Evolutionary conservation across 92 coral and sea anemone genomes (phyloP).

Genomic region (Porites cylindrica): DNA sequence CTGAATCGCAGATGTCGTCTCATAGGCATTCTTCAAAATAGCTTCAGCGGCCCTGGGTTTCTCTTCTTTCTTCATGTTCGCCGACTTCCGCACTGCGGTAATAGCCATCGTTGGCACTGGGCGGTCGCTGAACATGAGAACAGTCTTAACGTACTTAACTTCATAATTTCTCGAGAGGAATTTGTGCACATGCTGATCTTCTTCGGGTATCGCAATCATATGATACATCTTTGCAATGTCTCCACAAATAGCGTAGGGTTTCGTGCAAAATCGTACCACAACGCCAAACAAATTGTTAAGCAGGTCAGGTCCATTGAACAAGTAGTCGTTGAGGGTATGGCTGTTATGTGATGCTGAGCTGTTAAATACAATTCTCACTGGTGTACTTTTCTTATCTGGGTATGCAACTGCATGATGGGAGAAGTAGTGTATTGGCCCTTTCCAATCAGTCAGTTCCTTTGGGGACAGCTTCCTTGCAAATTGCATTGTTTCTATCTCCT

Average conservation of each 20-base stretch:
- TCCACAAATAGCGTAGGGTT: slow-evolving; percentile 36
- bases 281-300: slow-evolving; percentile 51
- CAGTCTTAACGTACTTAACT: slow-evolving; percentile 21
- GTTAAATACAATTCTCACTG: slow-evolving; percentile 69
- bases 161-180: slow-evolving; percentile 34
- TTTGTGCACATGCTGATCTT: slow-evolving; percentile 48
- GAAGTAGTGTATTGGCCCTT: slow-evolving; percentile 1
- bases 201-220: slow-evolving; percentile 40
- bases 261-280: slow-evolving; percentile 42
- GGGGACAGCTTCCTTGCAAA: no score
- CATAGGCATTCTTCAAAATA: neutral
- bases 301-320: no score
- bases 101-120: slow-evolving; percentile 1
- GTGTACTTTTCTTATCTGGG: slow-evolving; percentile 63
- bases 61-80: neutral
- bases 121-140: neutral
- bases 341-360: slow-evolving; percentile 39
- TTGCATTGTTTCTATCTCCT: no score
- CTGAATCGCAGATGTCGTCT: slow-evolving; percentile 40
- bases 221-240: slow-evolving; percentile 54
- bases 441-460: slow-evolving; percentile 6
- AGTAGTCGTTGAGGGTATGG: no score
- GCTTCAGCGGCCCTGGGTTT: slow-evolving; percentile 51
- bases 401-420: slow-evolving; percentile 45
- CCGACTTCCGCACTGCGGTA: neutral